A percentile compares a stretch with the other conserved stretches of the same genome.
Evolutionary conservation across 1,140 invertebrate species (phyloP).

Genomic region (Platorchestia sp.): DNA sequence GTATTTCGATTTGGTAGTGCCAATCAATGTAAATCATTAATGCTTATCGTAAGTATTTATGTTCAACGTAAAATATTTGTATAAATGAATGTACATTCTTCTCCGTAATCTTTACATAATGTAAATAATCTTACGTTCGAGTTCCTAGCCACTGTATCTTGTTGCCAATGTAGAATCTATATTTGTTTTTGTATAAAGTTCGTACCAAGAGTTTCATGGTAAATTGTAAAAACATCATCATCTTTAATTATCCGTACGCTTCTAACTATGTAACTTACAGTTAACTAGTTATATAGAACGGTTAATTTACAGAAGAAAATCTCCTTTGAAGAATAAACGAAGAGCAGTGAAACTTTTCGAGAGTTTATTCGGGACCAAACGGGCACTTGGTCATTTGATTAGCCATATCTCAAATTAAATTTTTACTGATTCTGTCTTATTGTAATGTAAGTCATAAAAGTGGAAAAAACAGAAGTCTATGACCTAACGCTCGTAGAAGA

Average conservation of each 20-base stretch:
- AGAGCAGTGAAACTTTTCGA: neutral
- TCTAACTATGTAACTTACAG: too few relatives aligned
- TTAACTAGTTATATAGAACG: too few relatives aligned
- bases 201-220: neutral
- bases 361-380: neutral
- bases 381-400: neutral
- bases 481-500: neutral
- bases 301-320: neutral
- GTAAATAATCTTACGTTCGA: neutral
- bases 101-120: neutral
- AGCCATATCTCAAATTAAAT: neutral
- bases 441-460: neutral
- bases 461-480: neutral
- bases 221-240: neutral
- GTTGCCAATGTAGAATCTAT: constrained; percentile 53
- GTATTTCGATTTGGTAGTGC: neutral
- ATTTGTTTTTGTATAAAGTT: constrained; percentile 26
- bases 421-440: neutral
- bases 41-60: constrained; percentile 36
- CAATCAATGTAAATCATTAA: neutral
- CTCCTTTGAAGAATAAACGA: neutral
- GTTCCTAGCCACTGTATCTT: constrained; percentile 49
- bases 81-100: neutral
- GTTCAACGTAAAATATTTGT: neutral
- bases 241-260: neutral